Conservation (phyloP, 2,113 vertebrate genomes). For the Perca flavescens region DNA sequence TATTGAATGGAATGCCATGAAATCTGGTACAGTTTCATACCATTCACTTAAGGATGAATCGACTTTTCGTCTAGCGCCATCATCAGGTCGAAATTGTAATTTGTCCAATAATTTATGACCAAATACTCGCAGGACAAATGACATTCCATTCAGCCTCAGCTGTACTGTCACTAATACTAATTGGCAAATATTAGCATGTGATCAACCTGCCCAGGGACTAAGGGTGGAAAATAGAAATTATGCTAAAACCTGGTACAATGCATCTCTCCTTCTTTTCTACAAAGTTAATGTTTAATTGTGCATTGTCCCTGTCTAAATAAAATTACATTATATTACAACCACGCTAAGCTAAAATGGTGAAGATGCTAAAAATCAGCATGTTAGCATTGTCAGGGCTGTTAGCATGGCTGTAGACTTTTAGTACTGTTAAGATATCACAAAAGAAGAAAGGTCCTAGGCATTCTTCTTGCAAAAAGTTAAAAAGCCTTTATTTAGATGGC, state of each 20-base stretch:
- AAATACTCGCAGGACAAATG: not conserved
- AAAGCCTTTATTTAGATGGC: too few species aligned
- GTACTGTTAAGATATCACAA: not conserved
- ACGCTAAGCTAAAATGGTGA: not conserved
- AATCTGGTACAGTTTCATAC: too few species aligned
- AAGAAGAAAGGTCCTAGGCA: too few species aligned
- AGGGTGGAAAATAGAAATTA: too few species aligned
- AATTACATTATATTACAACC: not conserved
- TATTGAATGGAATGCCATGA: too few species aligned
- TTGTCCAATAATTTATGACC: not conserved
- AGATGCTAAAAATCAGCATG: not conserved
- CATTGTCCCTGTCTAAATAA: too few species aligned
- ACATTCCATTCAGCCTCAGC: not conserved
- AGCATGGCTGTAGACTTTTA: not conserved
- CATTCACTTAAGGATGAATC: not conserved
- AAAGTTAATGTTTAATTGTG: too few species aligned
- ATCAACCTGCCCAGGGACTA: too few species aligned
- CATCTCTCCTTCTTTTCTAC: too few species aligned
- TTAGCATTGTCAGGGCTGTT: not conserved
- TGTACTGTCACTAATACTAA: not conserved
- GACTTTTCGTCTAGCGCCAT: not conserved
- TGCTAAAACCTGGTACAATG: too few species aligned
- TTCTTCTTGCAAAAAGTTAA: too few species aligned
- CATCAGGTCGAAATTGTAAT: not conserved
- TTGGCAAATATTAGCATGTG: not conserved